Conservation (phyloP, 2,113 vertebrate species). For the Calyptommatus sinebrachiatus region DNA sequence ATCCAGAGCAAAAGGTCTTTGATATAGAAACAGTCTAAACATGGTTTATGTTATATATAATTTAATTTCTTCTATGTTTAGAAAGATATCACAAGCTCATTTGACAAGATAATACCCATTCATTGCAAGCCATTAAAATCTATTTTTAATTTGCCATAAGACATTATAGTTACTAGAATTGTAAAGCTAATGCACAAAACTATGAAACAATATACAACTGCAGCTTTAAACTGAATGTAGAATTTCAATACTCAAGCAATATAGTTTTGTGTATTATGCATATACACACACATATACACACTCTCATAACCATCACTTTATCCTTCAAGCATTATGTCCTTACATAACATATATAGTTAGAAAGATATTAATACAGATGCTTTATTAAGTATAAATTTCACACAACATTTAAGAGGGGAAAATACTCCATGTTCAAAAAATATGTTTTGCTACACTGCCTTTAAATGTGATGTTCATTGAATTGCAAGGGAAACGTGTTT, state of each 20-base stretch:
- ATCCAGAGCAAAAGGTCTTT: no score
- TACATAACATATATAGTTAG: neutral
- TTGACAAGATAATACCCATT: neutral
- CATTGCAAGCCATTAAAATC: neutral
- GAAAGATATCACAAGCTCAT: neutral
- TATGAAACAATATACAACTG: neutral
- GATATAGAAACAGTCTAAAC: no score
- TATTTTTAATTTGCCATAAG: neutral
- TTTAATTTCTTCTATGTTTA: neutral
- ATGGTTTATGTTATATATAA: neutral
- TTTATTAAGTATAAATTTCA: neutral
- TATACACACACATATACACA: no score
- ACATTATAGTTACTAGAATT: neutral
- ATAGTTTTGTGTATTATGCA: neutral
- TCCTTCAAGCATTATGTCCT: conserved; percentile 10
- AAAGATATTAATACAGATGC: conserved; percentile 5
- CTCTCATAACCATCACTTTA: neutral
- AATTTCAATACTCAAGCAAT: neutral
- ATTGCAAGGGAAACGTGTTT: conserved; percentile 8
- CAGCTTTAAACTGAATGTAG: no score
- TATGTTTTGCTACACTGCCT: conserved; percentile 16
- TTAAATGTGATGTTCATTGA: conserved; percentile 22
- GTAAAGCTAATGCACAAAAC: neutral
- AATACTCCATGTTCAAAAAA: conserved; percentile 10
- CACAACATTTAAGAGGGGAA: neutral